Evolutionary conservation across 2,888 invertebrate genomes (phyloP).

Genomic region (Trichopria drosophilae): DNA sequence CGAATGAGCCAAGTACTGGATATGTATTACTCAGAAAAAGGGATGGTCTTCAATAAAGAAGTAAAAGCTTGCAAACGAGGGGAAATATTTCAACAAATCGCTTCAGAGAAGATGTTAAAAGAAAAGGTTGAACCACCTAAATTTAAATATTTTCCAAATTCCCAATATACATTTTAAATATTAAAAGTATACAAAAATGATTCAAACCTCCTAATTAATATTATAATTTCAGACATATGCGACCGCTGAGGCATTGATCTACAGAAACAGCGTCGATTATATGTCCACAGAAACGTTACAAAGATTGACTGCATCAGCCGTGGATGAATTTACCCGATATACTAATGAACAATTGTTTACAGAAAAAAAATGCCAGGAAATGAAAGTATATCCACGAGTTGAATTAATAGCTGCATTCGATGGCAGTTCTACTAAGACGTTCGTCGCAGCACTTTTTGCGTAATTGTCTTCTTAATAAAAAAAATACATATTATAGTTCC

Average conservation of each 20-base stretch:
- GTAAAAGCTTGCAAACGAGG: slow-evolving; percentile 66
- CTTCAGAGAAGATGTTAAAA: slow-evolving; percentile 44
- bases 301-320: slow-evolving; percentile 39
- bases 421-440: slow-evolving; percentile 42
- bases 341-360: slow-evolving; percentile 41
- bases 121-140: slow-evolving; percentile 48
- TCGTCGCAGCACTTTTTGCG: slow-evolving; percentile 42
- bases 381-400: slow-evolving; percentile 32
- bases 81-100: slow-evolving; percentile 57
- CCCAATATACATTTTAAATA: too few relatives aligned
- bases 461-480: too few relatives aligned
- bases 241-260: slow-evolving; percentile 44
- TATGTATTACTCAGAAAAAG: slow-evolving; percentile 70
- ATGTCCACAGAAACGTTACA: slow-evolving; percentile 43
- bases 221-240: slow-evolving; percentile 42
- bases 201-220: not conserved
- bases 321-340: slow-evolving; percentile 41
- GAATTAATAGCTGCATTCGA: slow-evolving; percentile 46
- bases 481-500: too few relatives aligned
- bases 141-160: not conserved
- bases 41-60: slow-evolving; percentile 62
- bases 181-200: not conserved
- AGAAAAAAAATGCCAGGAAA: slow-evolving; percentile 36
- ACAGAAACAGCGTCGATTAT: slow-evolving; percentile 42
- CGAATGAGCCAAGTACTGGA: slow-evolving; percentile 68